Conservation (phyloP, 1,140 invertebrate species). For the Paracyclopina nana region DNA sequence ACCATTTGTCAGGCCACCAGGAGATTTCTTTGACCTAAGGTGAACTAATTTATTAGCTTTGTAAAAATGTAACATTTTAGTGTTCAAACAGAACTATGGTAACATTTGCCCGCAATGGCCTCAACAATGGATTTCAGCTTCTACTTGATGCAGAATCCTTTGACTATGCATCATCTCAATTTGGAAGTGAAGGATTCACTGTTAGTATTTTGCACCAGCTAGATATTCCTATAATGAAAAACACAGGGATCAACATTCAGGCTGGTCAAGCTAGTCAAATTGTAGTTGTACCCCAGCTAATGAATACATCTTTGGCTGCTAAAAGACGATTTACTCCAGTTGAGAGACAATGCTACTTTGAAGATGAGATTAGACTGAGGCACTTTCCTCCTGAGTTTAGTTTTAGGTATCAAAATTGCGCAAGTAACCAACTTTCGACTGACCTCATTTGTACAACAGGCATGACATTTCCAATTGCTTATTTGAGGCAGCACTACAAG, state of each 20-base stretch:
- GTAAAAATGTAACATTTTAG: background rate
- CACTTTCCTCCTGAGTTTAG: background rate
- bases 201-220: background rate
- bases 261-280: background rate
- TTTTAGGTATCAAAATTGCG: too few relatives aligned
- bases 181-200: background rate
- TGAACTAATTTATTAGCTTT: background rate
- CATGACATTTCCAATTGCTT: slow-evolving; percentile 1
- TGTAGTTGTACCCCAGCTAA: background rate
- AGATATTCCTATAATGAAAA: background rate
- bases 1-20: background rate
- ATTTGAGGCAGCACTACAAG: background rate
- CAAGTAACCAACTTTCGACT: too few relatives aligned
- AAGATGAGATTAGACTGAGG: background rate
- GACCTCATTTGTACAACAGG: too few relatives aligned
- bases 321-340: background rate
- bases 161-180: background rate
- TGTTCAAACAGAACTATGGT: background rate
- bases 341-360: background rate
- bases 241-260: background rate
- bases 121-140: background rate
- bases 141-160: background rate
- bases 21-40: background rate
- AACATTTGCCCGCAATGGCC: background rate
- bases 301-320: background rate